phyloP scores from a whole-genome alignment of 2,888 invertebrate species.

The Tetranychus truncatus region DNA sequence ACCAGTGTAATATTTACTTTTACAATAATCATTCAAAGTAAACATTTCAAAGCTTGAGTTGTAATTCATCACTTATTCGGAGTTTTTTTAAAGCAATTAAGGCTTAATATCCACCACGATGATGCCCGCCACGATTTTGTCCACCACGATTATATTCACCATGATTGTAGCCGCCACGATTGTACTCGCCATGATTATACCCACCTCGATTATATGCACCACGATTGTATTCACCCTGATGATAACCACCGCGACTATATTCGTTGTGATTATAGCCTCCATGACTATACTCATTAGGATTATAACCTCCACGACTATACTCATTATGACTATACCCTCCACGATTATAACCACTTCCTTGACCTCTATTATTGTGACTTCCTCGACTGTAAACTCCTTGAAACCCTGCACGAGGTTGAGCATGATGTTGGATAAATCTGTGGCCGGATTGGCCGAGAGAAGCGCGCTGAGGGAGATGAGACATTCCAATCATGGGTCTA shows the following conservation, averaged over 20 bases:
- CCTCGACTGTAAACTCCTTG: background rate
- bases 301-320: background rate
- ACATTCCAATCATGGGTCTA: constrained; percentile 8
- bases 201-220: no score
- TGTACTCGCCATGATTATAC: no score
- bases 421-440: background rate
- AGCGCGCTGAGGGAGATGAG: background rate
- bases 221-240: no score
- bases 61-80: no score
- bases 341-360: background rate
- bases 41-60: no score
- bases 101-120: no score
- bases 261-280: background rate
- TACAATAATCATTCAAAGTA: no score
- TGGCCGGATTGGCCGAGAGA: background rate
- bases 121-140: no score
- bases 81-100: no score
- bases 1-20: no score
- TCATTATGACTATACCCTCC: background rate
- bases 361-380: background rate
- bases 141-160: no score
- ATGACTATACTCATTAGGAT: background rate
- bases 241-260: background rate
- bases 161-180: no score
- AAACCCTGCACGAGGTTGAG: background rate